phyloP scores from a whole-genome alignment of 30 jellyfish, hydroid and myxozoan genomes.

The Phacellophora camtschatica region DNA sequence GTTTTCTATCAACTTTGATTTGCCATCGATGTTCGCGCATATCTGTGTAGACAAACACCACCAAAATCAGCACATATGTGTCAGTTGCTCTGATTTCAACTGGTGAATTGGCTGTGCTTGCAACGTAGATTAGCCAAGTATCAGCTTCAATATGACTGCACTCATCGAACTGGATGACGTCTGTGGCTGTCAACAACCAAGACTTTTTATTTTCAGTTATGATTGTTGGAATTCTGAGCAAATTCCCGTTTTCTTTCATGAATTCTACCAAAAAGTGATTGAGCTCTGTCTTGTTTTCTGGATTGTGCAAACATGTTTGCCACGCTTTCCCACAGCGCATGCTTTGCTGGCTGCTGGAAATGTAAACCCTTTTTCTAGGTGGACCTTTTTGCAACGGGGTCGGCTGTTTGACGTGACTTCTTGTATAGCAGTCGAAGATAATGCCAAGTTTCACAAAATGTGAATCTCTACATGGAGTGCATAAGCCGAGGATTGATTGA shows the following conservation, averaged over 20 bases:
- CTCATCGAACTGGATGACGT: no score
- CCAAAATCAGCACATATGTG: not conserved
- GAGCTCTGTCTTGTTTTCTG: not conserved
- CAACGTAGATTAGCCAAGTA: conserved; percentile 8
- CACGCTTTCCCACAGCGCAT: no score
- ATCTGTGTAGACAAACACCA: not conserved
- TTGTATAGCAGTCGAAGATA: not conserved
- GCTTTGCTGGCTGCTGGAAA: no score
- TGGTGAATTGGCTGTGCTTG: conserved; percentile 39
- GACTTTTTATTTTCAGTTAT: not conserved
- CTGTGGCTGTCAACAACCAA: not conserved
- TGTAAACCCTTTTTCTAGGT: no score
- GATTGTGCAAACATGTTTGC: not conserved
- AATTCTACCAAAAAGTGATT: not conserved
- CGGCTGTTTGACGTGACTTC: not conserved
- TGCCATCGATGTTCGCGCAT: not conserved
- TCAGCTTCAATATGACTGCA: conserved; percentile 8
- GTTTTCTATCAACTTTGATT: no score
- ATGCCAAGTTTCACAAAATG: not conserved
- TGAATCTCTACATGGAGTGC: not conserved
- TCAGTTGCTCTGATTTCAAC: not conserved
- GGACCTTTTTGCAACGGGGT: no score
- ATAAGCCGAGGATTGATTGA: not conserved
- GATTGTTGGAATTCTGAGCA: not conserved
- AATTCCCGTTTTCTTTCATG: not conserved